Percentiles rank a stretch among this genome's conserved stretches.
Conservation (phyloP, 1,140 invertebrate species). For the Rhyzopertha dominica region DNA sequence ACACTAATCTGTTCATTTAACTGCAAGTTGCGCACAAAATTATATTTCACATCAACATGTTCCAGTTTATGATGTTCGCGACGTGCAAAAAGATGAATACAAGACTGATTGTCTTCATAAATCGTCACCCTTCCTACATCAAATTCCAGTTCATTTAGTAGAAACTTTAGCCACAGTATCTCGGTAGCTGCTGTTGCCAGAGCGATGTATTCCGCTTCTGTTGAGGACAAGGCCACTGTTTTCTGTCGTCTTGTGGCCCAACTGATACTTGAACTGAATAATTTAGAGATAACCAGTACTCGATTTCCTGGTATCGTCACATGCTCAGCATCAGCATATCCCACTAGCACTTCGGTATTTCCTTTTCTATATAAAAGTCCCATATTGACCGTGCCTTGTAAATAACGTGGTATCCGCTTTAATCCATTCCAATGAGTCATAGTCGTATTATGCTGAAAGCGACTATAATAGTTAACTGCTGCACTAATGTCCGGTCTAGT, state of each 20-base stretch:
- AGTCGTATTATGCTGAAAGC: constrained; percentile 4
- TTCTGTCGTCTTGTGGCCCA: constrained; percentile 13
- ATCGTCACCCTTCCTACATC: constrained; percentile 11
- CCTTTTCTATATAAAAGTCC: constrained; percentile 27
- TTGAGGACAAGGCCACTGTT: constrained; percentile 12
- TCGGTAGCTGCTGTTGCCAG: constrained; percentile 21
- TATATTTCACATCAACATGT: constrained; percentile 29
- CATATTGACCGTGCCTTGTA: constrained; percentile 19
- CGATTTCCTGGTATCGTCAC: constrained; percentile 22
- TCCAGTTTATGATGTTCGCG: constrained; percentile 25
- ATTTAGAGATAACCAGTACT: constrained; percentile 23
- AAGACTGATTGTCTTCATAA: constrained; percentile 32
- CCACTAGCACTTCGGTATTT: constrained; percentile 8
- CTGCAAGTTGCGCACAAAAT: constrained; percentile 21
- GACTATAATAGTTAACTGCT: constrained; percentile 6
- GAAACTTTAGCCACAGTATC: constrained; percentile 22
- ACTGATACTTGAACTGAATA: constrained; percentile 17
- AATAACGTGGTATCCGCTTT: too few relatives aligned
- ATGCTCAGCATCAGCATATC: constrained; percentile 36
- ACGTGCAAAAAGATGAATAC: constrained; percentile 38
- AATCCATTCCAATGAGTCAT: constrained; percentile 2
- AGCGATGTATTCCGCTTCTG: constrained; percentile 50
- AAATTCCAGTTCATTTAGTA: constrained; percentile 27
- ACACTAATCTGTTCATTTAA: background rate
- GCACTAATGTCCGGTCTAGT: constrained; percentile 9